Percentiles rank a stretch among this genome's conserved stretches.
These are phyloP conservation scores for Drosophila fuyamai DNA, from an alignment of 1,140 invertebrate genomes.

Conservation along the genomic window DNA sequence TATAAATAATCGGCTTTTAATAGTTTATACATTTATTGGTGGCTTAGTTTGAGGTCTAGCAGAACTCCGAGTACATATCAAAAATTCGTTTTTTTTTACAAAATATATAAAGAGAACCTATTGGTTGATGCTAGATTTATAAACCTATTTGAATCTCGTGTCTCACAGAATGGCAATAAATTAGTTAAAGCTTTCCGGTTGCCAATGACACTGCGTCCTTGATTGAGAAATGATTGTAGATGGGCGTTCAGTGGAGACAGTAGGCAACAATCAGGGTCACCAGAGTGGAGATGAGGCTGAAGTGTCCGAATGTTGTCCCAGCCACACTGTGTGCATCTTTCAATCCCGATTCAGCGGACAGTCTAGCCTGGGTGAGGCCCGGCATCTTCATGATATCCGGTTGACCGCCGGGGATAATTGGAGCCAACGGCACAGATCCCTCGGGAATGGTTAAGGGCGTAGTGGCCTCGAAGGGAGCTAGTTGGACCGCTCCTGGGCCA, in stretches of 20 bases:
- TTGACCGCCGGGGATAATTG: conserved; percentile 79
- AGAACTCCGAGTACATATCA: conserved; percentile 52
- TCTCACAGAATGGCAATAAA: conserved; percentile 32
- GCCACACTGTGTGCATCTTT: conserved; percentile 56
- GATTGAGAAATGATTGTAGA: conserved; percentile 1
- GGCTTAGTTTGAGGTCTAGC: conserved; percentile 39
- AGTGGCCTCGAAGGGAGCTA: conserved; percentile 63
- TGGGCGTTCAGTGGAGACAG: conserved; percentile 51
- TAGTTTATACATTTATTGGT: conserved; percentile 43
- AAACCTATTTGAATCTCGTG: conserved; percentile 2
- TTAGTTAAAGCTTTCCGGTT: conserved; percentile 35
- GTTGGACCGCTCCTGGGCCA: conserved; percentile 52
- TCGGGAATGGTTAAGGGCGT: conserved; percentile 73
- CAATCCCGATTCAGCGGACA: conserved; percentile 60
- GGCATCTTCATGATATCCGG: conserved; percentile 84
- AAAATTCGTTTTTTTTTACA: conserved; percentile 66
- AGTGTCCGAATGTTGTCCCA: conserved; percentile 13
- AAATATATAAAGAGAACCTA: conserved; percentile 34
- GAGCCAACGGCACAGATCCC: conserved; percentile 84
- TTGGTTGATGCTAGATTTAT: conserved; percentile 1
- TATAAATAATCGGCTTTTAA: not conserved
- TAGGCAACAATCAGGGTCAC: conserved; percentile 60
- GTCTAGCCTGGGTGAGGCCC: conserved; percentile 61
- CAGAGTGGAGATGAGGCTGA: conserved; percentile 49
- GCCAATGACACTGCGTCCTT: conserved; percentile 17